Evolutionary conservation across 1,140 invertebrate genomes (phyloP).

Genomic region (Nephila pilipes): DNA sequence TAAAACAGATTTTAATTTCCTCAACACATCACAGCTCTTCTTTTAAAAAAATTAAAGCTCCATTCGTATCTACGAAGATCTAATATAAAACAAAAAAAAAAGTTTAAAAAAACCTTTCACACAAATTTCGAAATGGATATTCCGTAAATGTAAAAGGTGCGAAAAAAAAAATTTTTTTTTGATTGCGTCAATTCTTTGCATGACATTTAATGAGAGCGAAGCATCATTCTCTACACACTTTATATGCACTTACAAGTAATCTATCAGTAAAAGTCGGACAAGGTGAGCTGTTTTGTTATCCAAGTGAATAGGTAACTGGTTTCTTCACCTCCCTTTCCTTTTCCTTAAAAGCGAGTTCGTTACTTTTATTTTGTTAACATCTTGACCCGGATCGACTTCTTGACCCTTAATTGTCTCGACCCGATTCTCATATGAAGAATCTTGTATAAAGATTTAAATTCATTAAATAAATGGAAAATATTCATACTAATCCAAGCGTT

Average conservation of each 20-base stretch:
- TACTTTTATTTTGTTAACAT: conserved; percentile 53
- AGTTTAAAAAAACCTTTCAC: neutral
- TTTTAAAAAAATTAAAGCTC: neutral
- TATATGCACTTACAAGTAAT: conserved; percentile 27
- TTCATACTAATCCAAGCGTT: neutral
- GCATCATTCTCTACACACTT: neutral
- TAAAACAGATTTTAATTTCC: neutral
- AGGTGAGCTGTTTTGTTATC: conserved; percentile 51
- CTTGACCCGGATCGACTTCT: conserved; percentile 52
- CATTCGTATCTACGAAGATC: neutral
- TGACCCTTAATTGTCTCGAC: conserved; percentile 46
- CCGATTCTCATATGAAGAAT: conserved; percentile 41
- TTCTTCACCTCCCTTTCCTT: conserved; percentile 44
- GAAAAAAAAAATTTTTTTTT: neutral
- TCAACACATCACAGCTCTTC: neutral
- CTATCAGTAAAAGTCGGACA: conserved; percentile 51
- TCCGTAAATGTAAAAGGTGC: neutral
- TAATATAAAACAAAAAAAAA: neutral
- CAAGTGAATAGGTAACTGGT: conserved; percentile 41
- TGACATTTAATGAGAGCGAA: conserved; percentile 27
- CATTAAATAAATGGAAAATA: neutral
- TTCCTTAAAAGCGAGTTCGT: conserved; percentile 33
- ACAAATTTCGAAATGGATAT: neutral
- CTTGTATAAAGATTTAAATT: conserved; percentile 14
- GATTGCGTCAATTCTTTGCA: conserved; percentile 1